A percentile compares a stretch with the other conserved stretches of the same genome.
Evolutionary conservation across 2,113 vertebrate genomes (phyloP).

Genomic region (Hemiscyllium ocellatum): DNA sequence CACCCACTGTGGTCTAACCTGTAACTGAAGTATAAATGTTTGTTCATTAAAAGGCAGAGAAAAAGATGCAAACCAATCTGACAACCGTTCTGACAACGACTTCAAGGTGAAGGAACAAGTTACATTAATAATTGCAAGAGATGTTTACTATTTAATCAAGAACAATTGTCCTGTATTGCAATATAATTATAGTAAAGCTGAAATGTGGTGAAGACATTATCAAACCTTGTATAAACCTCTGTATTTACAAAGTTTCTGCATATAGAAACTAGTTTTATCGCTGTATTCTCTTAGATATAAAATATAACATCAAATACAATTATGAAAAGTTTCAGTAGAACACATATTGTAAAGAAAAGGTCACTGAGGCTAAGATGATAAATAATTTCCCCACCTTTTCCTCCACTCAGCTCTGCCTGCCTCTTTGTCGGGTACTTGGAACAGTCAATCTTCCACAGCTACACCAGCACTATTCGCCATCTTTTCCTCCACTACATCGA

Average conservation of each 20-base stretch:
- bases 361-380: not conserved
- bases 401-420: too few relatives aligned
- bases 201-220: too few relatives aligned
- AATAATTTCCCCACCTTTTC: too few relatives aligned
- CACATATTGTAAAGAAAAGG: not conserved
- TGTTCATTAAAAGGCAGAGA: not conserved
- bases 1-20: not conserved
- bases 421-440: too few relatives aligned
- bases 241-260: too few relatives aligned
- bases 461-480: too few relatives aligned
- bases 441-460: too few relatives aligned
- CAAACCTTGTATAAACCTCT: too few relatives aligned
- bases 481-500: too few relatives aligned
- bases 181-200: not conserved
- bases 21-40: not conserved
- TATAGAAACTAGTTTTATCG: too few relatives aligned
- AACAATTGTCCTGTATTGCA: not conserved
- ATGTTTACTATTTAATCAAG: not conserved
- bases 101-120: not conserved
- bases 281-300: too few relatives aligned
- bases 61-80: not conserved
- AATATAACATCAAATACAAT: not conserved
- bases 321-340: not conserved
- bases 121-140: not conserved
- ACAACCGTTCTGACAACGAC: not conserved